Evolutionary conservation across 2,888 invertebrate species (phyloP), one percentile per base, ranked within the genome.

Genomic region (Podotricha telesiphe): DNA sequence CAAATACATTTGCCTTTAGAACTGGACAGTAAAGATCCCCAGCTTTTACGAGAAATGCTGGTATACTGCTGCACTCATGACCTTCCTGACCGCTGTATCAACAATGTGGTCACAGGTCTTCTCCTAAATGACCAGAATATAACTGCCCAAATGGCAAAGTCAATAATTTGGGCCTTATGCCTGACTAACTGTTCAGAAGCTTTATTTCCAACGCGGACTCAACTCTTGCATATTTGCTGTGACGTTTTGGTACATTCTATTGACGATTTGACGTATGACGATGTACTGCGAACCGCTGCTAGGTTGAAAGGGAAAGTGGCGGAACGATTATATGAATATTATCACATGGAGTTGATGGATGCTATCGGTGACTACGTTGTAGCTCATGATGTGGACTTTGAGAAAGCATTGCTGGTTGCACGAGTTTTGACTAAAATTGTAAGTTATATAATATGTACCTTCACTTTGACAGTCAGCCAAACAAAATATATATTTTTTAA

Each of bases 291-390:
- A 48, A 91, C 94, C 0, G 81, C 94, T 1, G 87, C 90, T 0
- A 94, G 88, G 80, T 78, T 95, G 19, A 88, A 91, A 20, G 84
- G 84, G 7, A 86, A 91, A 71, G 86, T 93, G 69, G 69, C 88
- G 70, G 86, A 86, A 73, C 93, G 93, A 73, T 86, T 91, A 66
- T 80, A 86, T 5, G 93, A 92, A 80, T 95, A 94, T 79, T 96
- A 95, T 76, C 93, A 95, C 74, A 95, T 95, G 76, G 90, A 91
- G 65, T 88, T 95, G 74, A 85, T 95, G 77, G 94, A 95, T 76
- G 88, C 91, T 1, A 88, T 94, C 50, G 94, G 93, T 6, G 88
- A 91, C 59, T 93, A 92, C 75, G 85, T 94, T 19, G 86, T 95
- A 20, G 84, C 89, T 51, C 87, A 93, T n/a, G 81, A 94, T 65